These are phyloP conservation scores for Steatornis caripensis DNA, from an alignment of 2,113 vertebrate species.

Conservation along the genomic window DNA sequence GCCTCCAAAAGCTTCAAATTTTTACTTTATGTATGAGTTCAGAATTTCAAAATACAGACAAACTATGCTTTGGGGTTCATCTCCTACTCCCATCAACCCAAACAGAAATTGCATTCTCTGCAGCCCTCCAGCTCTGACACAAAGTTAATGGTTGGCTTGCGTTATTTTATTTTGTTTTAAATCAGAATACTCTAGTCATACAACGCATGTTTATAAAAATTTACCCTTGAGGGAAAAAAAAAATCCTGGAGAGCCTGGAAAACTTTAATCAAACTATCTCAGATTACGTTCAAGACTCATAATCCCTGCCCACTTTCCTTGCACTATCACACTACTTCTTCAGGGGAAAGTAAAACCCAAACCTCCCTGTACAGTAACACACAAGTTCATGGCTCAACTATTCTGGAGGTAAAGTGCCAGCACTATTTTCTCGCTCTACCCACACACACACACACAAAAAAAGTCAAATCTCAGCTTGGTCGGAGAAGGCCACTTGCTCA, in stretches of 20 bases:
- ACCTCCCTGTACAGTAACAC: background rate
- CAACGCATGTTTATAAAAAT: background rate
- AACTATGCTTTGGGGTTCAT: background rate
- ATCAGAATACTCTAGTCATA: background rate
- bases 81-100: background rate
- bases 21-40: rapidly evolving
- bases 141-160: background rate
- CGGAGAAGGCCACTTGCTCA: background rate
- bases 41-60: background rate
- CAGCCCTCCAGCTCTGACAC: background rate
- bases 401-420: background rate
- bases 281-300: background rate
- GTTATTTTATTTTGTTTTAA: background rate
- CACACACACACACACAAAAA: background rate
- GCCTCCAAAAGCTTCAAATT: background rate
- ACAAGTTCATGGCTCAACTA: background rate
- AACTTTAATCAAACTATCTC: background rate
- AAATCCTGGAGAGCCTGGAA: background rate
- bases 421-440: background rate
- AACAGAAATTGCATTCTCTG: background rate
- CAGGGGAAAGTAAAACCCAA: background rate
- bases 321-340: background rate
- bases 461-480: background rate
- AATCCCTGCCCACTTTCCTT: background rate
- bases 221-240: too few relatives aligned